Base-by-base conservation (phyloP, 2,113 vertebrate genomes). In the Lethenteron camtschaticum region DNA sequence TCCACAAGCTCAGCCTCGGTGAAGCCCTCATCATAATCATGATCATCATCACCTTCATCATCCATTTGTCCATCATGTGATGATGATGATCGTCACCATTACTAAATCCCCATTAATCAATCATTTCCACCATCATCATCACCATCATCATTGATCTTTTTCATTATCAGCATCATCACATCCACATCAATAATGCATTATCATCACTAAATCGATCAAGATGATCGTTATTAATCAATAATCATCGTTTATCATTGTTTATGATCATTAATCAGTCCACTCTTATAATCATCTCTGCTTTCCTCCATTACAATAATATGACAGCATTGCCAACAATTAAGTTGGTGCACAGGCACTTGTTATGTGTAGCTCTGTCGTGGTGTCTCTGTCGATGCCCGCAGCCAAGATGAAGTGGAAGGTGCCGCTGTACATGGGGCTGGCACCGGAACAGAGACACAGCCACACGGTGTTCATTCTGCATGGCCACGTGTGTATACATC, bases 361-460 rank as follows among this genome's bases (percentile, higher is more conserved):
- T 16, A 12, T 56, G 14, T 56, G 11, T 56, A 56, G 63, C 57
- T 63, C 20, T 55, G 55, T 16, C 55, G 13, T 68, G 63, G 63
- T 68, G 10, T 68, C 20, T n/a, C 20, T 13, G 2, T 56, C 58
- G 63, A 68, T 10, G 70, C 76, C 59, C 74, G 41, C 73, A 86
- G 81, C 78, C 59, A 84, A 84, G 71, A 81, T 79, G 71, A 86
- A 86, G 75, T 83, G 81, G 80, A 86, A 87, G 73, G 77, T 83
- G 14, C 79, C 80, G 16, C 77, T 87, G 70, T 83, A 85, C 41
- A 72, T 81, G 2, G 81, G 82, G 41, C 81, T 85, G 57, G 82
- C 82, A 57, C 81, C 82, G 1, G 70, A 71, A n/a, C 78, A 76
- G 71, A 81, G 81, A 3, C 77, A 81, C 1, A 78, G 75, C 68